Evolutionary conservation across 1,140 invertebrate species (phyloP).

Genomic region (Drosophila paulistorum): DNA sequence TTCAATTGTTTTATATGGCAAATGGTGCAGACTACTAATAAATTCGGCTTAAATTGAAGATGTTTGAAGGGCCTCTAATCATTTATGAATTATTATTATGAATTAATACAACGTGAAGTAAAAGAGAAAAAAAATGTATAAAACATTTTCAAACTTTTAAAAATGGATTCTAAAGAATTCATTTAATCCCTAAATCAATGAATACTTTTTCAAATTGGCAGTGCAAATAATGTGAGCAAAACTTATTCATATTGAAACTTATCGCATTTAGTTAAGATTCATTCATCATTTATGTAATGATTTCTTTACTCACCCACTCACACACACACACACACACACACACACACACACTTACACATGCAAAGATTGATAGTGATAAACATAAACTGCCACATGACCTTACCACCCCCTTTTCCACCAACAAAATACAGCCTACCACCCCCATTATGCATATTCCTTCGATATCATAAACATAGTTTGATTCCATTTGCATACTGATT

Average conservation of each 20-base stretch:
- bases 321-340: not conserved
- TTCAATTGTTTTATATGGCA: too few species aligned
- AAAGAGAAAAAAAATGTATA: too few species aligned
- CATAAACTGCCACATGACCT: not conserved
- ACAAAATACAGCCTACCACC: not conserved
- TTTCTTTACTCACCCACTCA: not conserved
- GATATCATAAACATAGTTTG: slow-evolving; percentile 9
- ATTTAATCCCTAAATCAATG: too few species aligned
- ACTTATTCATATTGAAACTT: not conserved
- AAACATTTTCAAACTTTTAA: too few species aligned
- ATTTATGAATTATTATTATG: too few species aligned
- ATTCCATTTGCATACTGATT: slow-evolving; percentile 19
- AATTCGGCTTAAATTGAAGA: too few species aligned
- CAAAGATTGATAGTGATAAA: not conserved
- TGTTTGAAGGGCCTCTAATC: too few species aligned
- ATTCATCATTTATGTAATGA: slow-evolving; percentile 9
- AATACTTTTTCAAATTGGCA: not conserved
- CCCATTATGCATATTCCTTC: not conserved
- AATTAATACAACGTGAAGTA: too few species aligned
- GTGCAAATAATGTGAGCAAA: not conserved
- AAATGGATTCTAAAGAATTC: too few species aligned
- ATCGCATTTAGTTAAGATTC: not conserved
- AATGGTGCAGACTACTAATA: too few species aligned
- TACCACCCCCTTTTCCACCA: too few species aligned
- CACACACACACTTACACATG: not conserved